Percentiles rank a stretch among this genome's conserved stretches.
These are phyloP conservation scores for Oryzias woworae DNA, from an alignment of 2,113 vertebrate species.

Conservation along the genomic window DNA sequence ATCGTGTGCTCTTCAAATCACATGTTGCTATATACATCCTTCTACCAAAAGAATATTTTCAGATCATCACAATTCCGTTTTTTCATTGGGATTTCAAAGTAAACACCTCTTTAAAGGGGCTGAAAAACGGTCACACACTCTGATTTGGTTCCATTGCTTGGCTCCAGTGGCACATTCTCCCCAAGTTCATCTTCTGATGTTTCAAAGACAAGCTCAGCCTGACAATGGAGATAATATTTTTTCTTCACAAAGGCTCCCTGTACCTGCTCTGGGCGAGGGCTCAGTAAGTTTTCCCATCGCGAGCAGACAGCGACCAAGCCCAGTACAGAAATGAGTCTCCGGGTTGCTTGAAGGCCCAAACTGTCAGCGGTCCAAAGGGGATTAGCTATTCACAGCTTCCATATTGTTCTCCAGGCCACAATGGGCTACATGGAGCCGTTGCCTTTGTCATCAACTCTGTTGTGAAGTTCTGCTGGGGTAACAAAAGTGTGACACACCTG, in stretches of 20 bases:
- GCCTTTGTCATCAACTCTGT: conserved; percentile 74
- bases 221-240: conserved; percentile 76
- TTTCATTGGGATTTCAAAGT: conserved; percentile 11
- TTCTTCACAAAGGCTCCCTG: conserved; percentile 68
- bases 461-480: conserved; percentile 71
- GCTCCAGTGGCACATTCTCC: conserved; percentile 54
- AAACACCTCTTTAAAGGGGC: conserved; percentile 15
- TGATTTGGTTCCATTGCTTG: conserved; percentile 38
- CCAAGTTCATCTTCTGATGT: conserved; percentile 74
- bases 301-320: conserved; percentile 59
- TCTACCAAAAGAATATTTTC: too few relatives aligned
- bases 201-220: conserved; percentile 66
- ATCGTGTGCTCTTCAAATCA: too few relatives aligned
- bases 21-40: too few relatives aligned
- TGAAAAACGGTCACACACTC: conserved; percentile 47
- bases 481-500: conserved; percentile 78
- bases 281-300: conserved; percentile 68
- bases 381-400: conserved; percentile 76
- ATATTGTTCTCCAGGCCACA: conserved; percentile 74
- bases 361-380: conserved; percentile 73
- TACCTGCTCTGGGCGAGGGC: conserved; percentile 69
- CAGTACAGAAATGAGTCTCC: conserved; percentile 71
- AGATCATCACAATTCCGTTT: too few relatives aligned
- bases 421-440: conserved; percentile 72
- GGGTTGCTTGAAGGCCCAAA: conserved; percentile 77